Base-by-base conservation (phyloP, 1,140 invertebrate genomes). In the Heliconius eleuchia region DNA sequence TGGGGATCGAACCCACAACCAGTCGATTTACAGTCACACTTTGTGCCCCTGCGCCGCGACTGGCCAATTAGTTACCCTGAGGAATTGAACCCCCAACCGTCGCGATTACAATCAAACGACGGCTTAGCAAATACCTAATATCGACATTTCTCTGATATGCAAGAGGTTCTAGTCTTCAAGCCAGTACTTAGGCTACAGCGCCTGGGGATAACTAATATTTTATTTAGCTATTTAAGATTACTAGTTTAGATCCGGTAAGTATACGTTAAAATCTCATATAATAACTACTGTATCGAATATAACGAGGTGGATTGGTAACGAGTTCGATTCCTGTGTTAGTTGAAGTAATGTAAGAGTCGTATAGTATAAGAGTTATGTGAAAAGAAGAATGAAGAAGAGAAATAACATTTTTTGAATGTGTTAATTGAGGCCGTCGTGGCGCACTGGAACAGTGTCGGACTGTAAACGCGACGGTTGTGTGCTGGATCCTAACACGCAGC, bases 221-320 rank as follows among this genome's bases (percentile, higher is more conserved):
- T 66, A 30, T 66, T 66, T 27, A 66, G n/a, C 60, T 66, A 30
- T 66, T 66, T 66, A 30, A 66, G 13, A 30, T 66, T 66, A 66
- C 60, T 23, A n/a, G 60, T 30, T 66, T 23, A 66, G 60, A 66
- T 66, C 60, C 27, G 27, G 60, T 66, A 66, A 66, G 11, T 66
- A 30, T 30, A 66, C 13, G 27, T 66, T 66, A 23, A 66, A 16
- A 66, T 66, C 60, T 66, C 27, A 66, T 66, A 66, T 23, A 27
- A 66, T 30, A 16, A 16, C 42, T 46, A 66, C 27, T 66, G 23
- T 27, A 66, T 66, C 27, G 11, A 30, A 9, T 13, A 30, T 66
- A 11, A 30, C 18, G 9, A 30, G 16, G 4, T 30, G 13, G 11
- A 9, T 13, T 30, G 23, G 60, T 30, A 57, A 30, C 9, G 6